Evolutionary conservation across 2,113 vertebrate genomes (phyloP).

Genomic region (Natator depressus): DNA sequence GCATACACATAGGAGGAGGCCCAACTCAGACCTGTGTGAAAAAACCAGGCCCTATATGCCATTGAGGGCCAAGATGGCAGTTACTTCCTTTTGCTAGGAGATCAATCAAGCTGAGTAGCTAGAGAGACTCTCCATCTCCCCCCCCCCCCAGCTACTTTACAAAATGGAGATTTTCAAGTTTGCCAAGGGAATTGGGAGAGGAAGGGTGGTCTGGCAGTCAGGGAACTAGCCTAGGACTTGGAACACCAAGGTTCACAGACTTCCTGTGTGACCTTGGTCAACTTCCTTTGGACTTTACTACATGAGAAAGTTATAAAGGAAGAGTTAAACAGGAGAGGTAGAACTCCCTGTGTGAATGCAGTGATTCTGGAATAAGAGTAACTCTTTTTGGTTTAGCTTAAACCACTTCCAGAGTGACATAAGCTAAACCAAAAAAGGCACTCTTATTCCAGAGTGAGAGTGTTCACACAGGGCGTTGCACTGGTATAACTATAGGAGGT

Average conservation of each 20-base stretch:
- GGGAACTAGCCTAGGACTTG: neutral
- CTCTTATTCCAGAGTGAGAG: neutral
- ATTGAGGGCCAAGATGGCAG: neutral
- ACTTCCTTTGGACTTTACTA: neutral
- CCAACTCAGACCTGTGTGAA: neutral
- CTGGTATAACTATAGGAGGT: neutral
- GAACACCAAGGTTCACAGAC: neutral
- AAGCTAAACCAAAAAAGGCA: neutral
- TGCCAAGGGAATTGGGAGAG: neutral
- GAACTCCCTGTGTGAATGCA: neutral
- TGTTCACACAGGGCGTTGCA: neutral
- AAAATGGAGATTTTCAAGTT: neutral
- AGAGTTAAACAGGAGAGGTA: neutral
- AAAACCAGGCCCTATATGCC: neutral
- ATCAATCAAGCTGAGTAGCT: neutral
- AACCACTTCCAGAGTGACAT: neutral
- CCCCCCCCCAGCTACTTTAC: neutral
- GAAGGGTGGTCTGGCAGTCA: neutral
- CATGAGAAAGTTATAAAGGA: neutral
- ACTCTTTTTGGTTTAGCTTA: neutral
- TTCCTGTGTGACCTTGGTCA: neutral
- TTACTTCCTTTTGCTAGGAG: neutral
- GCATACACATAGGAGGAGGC: neutral
- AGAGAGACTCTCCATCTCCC: neutral
- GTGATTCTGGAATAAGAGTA: neutral